Percentiles rank a stretch among this genome's conserved stretches.
Conservation (phyloP, 2,888 invertebrate genomes). For the Eupithecia exiguata region DNA sequence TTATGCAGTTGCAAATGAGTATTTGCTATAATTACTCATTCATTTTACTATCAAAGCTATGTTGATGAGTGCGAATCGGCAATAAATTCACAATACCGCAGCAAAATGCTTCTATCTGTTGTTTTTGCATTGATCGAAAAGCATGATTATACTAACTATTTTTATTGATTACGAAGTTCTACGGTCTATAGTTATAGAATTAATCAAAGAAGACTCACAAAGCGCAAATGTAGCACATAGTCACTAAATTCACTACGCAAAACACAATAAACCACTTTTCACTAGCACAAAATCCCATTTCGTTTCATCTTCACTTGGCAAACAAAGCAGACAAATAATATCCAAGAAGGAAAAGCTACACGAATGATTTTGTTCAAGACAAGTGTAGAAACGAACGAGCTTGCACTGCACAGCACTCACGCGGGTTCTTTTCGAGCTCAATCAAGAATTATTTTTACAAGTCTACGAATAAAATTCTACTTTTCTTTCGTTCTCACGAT, state of each 20-base stretch:
- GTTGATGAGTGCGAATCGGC: constrained; percentile 7
- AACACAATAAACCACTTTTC: constrained; percentile 32
- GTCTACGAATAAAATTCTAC: background rate
- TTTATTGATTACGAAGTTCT: constrained; percentile 27
- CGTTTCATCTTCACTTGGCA: constrained; percentile 36
- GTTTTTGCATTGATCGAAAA: background rate
- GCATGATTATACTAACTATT: background rate
- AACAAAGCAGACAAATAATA: constrained; percentile 17
- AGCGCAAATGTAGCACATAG: constrained; percentile 23
- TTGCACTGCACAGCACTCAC: background rate
- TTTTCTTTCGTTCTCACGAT: background rate
- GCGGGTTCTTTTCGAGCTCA: constrained; percentile 8
- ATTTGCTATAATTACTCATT: constrained; percentile 4
- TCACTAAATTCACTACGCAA: constrained; percentile 36
- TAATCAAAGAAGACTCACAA: constrained; percentile 13
- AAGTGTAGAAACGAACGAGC: background rate
- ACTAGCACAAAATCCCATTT: constrained; percentile 30
- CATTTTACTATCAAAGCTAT: constrained; percentile 24
- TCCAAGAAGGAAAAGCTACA: constrained; percentile 6
- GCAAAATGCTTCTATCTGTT: constrained; percentile 10
- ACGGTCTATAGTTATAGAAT: constrained; percentile 24
- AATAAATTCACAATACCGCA: constrained; percentile 16
- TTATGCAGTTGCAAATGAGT: background rate
- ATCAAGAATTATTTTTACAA: constrained; percentile 1
- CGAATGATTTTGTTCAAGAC: background rate